Evolutionary conservation across 2,797 vertebrate genomes (phyloP).

Genomic region (Coendou prehensilis): DNA sequence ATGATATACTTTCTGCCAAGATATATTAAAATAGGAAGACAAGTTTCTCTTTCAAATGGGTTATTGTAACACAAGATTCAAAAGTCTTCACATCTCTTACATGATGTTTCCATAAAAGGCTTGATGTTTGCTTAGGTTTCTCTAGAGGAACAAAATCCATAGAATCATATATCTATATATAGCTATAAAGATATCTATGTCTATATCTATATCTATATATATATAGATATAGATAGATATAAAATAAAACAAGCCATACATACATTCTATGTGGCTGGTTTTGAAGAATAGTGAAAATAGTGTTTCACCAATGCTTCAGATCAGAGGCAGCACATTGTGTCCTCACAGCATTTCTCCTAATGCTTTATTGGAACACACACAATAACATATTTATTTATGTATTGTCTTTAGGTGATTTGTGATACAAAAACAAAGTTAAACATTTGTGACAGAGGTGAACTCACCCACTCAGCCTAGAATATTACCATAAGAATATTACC

Average conservation of each 20-base stretch:
- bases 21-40: background rate
- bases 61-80: background rate
- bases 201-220: too few relatives aligned
- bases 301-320: background rate
- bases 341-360: background rate
- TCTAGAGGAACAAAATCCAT: too few relatives aligned
- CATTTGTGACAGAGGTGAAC: background rate
- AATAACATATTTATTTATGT: background rate
- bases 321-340: background rate
- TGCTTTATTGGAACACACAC: background rate
- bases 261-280: too few relatives aligned
- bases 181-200: too few relatives aligned
- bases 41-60: background rate
- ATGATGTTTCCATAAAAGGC: background rate
- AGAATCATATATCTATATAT: too few relatives aligned
- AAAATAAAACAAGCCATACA: too few relatives aligned
- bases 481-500: background rate
- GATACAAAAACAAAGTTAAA: background rate
- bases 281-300: background rate
- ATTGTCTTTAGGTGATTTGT: background rate
- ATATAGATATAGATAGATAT: too few relatives aligned
- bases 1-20: background rate
- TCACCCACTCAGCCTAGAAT: background rate
- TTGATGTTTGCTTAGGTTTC: too few relatives aligned
- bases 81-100: background rate